These are phyloP conservation scores for Parasteatoda tepidariorum DNA, from an alignment of 1,140 invertebrate genomes.

Conservation along the genomic window DNA sequence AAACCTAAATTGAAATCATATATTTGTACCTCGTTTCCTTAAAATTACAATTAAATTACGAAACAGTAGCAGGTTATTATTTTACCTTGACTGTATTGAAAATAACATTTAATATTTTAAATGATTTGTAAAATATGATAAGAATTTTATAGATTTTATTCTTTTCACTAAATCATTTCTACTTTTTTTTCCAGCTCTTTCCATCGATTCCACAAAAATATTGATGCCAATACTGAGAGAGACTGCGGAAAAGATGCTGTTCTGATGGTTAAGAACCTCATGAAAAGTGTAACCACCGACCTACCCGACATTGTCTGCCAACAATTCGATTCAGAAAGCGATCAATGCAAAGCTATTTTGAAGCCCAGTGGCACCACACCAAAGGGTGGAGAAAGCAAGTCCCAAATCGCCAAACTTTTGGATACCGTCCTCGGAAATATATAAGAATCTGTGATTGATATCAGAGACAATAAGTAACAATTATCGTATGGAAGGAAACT, in stretches of 20 bases:
- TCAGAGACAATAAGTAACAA: not conserved
- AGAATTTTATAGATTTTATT: no score
- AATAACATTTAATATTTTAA: no score
- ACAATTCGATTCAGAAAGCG: conserved; percentile 35
- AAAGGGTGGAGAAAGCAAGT: conserved; percentile 47
- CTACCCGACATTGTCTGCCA: conserved; percentile 64
- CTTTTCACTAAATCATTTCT: no score
- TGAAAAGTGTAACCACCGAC: conserved; percentile 62
- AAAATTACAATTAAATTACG: no score
- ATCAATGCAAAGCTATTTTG: conserved; percentile 38
- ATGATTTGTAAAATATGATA: no score
- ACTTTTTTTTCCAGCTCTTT: conserved; percentile 21
- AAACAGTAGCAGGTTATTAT: no score
- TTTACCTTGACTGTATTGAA: no score
- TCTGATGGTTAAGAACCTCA: conserved; percentile 50
- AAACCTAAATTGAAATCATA: no score
- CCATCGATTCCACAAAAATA: conserved; percentile 26
- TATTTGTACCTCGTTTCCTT: no score
- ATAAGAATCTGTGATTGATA: conserved; percentile 42
- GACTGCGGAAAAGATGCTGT: conserved; percentile 64
- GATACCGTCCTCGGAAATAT: conserved; percentile 52
- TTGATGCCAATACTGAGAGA: not conserved
- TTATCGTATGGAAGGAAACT: not conserved
- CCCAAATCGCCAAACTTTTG: conserved; percentile 27
- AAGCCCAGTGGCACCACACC: conserved; percentile 53